Evolutionary conservation across 1,140 invertebrate genomes (phyloP), one percentile per base, ranked within the genome.

Genomic region (Venturia canescens): DNA sequence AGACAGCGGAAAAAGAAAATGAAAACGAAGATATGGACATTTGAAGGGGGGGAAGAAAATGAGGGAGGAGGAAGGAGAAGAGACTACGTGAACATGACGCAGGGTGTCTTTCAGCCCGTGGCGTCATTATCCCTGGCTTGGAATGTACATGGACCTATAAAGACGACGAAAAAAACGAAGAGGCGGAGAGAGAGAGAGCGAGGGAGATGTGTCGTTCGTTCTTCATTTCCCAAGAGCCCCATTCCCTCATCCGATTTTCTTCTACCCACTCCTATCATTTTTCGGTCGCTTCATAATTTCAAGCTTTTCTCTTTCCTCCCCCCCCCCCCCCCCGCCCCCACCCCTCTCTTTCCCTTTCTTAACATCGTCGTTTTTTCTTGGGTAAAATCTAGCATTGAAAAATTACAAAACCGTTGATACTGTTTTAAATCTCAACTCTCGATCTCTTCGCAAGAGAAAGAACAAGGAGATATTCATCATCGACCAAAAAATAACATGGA

Each of bases 201-300:
- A 23, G 23, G 23, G 71, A 31, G 50, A 26, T 79, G 78, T 75
- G 76, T 85, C 85, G 85, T 85, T 85, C 82, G 86, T 83, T 85
- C 84, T 88, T 88, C 87, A 90, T 89, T 89, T 89, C 88, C 87
- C 87, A 84, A 82, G 87, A 88, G 87, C 86, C 70, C 83, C 83
- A 81, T 84, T 82, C 83, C 82, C 79, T 50, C 21, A 78, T 81
- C 71, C 81, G 80, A 79, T 84, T 83, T 82, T 75, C 79, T 81
- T 81, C 72, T 34, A 72, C 74, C 34, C 76, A n/a, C 66, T n/a
- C 78, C 27, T 23, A 27, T 53, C 38, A 16, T 26, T 29, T 38
- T 66, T 31, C 71, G 57, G n/a, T 72, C 70, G 70, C 71, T 75
- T 57, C 48, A 57, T 53, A 57, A 27, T 66, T 66, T 66, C 38